Percentiles rank a stretch among this genome's conserved stretches.
Evolutionary conservation across 2,113 vertebrate species (phyloP).

Genomic region (Phodopus roborovskii): DNA sequence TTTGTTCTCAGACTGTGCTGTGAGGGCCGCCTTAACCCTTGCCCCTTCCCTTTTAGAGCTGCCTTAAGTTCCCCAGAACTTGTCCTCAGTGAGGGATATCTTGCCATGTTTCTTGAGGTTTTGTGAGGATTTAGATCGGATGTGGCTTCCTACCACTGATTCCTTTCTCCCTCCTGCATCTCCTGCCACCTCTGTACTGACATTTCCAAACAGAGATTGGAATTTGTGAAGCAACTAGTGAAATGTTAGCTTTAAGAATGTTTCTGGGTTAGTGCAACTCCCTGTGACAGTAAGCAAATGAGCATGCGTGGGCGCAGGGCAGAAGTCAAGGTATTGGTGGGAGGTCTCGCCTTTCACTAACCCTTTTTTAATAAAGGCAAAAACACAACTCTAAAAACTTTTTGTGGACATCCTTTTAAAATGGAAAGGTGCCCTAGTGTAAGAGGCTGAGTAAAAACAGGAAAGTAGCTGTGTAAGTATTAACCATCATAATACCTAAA

Average conservation of each 20-base stretch:
- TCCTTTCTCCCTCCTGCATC: background rate
- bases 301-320: background rate
- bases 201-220: background rate
- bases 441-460: conserved; percentile 43
- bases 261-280: conserved; percentile 23
- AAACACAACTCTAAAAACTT: conserved; percentile 54
- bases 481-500: conserved; percentile 56
- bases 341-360: conserved; percentile 6
- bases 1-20: conserved; percentile 68
- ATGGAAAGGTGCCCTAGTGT: conserved; percentile 55
- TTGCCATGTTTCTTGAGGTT: conserved; percentile 55
- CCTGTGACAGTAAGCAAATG: background rate
- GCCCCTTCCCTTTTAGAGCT: conserved; percentile 71
- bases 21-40: conserved; percentile 76
- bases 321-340: background rate
- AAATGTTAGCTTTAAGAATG: background rate
- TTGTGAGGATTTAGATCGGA: conserved; percentile 39
- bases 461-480: conserved; percentile 28
- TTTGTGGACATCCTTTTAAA: conserved; percentile 62
- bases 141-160: background rate
- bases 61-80: conserved; percentile 74
- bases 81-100: conserved; percentile 40
- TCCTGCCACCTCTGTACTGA: background rate
- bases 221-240: background rate
- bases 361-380: conserved; percentile 34